Base-by-base conservation (phyloP, 1,140 invertebrate genomes). In the Rhopalosiphum maidis region DNA sequence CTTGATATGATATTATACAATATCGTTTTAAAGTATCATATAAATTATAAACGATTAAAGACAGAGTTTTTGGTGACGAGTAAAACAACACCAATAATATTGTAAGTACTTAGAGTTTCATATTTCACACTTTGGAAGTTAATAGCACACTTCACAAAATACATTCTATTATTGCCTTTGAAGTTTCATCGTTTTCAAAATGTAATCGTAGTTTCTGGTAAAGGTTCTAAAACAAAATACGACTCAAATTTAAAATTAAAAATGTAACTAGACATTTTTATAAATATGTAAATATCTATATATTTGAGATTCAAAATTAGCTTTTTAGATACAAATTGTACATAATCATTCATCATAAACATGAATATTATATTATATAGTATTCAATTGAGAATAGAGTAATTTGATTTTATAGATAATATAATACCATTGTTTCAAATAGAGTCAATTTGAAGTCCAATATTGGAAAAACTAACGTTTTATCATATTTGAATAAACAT, bases 1-100 rank as follows among this genome's bases (percentile, higher is more conserved):
- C 37, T 85, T 43, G 82, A 85, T 37, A 88, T 48, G 7, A 11
- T 86, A 85, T 35, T 46, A 88, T 46, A 88, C 86, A 43, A 87
- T 87, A 77, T 77, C n/a, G 30, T 77, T 77, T 30, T 77, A 87
- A 30, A 6, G 30, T 48, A 18, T 48, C 18, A 25, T 88, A 51
- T 88, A 51, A 15, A 46, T 46, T 30, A 48, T n/a, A 30, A 22
- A 46, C 25, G 1, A 46, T 87, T 87, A 30, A 48, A 88, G 30
- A 48, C 1, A 2, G 25, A 48, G 22, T 35, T n/a, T 48, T n/a
- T n/a, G 15, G 30, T n/a, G 86, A 48, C 30, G 46, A 88, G 46
- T 88, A 48, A 88, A 35, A 88, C 18, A 88, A 48, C 86, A 48
- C 86, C 86, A 51, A 88, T 88, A 88, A 88, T 88, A 88, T 88